These are phyloP conservation scores for Caradrina clavipalpis DNA, from an alignment of 2,888 invertebrate genomes.

Conservation along the genomic window DNA sequence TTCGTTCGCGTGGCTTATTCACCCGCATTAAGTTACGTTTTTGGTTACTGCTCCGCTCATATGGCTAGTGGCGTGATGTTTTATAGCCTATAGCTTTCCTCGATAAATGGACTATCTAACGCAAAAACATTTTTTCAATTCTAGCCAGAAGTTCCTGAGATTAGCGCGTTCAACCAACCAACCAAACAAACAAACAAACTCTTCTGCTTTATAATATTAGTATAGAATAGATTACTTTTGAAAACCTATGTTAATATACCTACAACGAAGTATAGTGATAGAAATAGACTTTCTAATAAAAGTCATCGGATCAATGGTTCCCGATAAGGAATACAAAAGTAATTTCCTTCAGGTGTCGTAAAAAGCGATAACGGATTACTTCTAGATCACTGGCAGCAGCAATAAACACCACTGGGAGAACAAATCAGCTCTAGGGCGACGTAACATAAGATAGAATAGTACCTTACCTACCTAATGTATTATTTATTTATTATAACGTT, in stretches of 20 bases:
- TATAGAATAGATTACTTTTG: background rate
- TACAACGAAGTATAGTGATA: background rate
- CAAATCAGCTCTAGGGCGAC: background rate
- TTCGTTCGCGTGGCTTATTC: too few species aligned
- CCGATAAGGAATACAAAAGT: slow-evolving; percentile 24
- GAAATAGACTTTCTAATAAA: background rate
- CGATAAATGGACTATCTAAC: too few species aligned
- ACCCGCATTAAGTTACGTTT: too few species aligned
- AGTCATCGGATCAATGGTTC: slow-evolving; percentile 12
- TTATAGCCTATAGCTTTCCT: too few species aligned
- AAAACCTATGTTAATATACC: background rate
- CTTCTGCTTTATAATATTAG: too few species aligned
- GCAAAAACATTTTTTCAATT: too few species aligned
- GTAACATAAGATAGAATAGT: background rate
- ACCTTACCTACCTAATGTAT: background rate
- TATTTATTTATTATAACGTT: too few species aligned
- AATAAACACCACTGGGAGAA: slow-evolving; percentile 2
- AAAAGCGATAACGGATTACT: slow-evolving; percentile 29
- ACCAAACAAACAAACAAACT: too few species aligned
- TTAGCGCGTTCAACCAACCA: too few species aligned
- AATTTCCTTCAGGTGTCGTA: slow-evolving; percentile 13
- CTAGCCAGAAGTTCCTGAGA: too few species aligned
- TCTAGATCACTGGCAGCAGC: slow-evolving; percentile 18
- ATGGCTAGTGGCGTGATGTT: too few species aligned
- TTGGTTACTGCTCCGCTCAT: too few species aligned